A percentile compares a stretch with the other conserved stretches of the same genome.
Conservation (phyloP, 2,113 vertebrate genomes). For the Hemicordylus capensis region DNA sequence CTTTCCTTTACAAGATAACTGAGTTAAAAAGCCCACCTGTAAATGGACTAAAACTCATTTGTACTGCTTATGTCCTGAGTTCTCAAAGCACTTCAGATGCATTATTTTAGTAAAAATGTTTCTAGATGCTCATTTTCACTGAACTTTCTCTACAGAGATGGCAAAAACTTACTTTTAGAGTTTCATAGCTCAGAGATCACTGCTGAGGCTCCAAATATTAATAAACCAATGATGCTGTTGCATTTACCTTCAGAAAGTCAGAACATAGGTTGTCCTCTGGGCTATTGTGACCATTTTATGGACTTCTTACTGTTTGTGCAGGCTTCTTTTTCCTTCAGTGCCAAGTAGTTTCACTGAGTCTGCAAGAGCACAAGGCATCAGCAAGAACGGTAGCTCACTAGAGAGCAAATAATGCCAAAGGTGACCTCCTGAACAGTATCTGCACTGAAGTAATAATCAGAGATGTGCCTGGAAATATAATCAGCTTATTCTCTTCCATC, state of each 20-base stretch:
- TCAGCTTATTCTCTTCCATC: not conserved
- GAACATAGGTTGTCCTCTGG: fast-evolving
- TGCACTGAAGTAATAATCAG: not conserved
- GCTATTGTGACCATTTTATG: not conserved
- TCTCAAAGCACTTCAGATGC: too few species aligned
- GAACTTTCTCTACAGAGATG: not conserved
- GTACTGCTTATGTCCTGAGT: too few species aligned
- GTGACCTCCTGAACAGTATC: not conserved
- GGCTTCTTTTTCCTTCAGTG: not conserved
- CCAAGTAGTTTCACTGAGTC: not conserved
- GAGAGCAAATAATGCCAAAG: not conserved
- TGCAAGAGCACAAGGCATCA: not conserved
- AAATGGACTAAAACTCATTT: too few species aligned
- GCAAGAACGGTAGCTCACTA: not conserved
- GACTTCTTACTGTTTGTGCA: not conserved
- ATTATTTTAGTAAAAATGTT: not conserved
- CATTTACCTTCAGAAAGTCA: not conserved
- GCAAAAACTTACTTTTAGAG: fast-evolving
- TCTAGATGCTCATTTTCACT: not conserved
- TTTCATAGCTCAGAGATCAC: not conserved
- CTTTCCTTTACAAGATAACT: too few species aligned
- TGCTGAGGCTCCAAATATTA: not conserved
- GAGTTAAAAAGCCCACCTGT: too few species aligned
- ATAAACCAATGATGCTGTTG: not conserved
- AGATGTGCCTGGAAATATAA: not conserved